A percentile compares a stretch with the other conserved stretches of the same genome.
Evolutionary conservation across 53 echinoderm and acorn worm genomes (phyloP).

Genomic region (Arbacia lixula): DNA sequence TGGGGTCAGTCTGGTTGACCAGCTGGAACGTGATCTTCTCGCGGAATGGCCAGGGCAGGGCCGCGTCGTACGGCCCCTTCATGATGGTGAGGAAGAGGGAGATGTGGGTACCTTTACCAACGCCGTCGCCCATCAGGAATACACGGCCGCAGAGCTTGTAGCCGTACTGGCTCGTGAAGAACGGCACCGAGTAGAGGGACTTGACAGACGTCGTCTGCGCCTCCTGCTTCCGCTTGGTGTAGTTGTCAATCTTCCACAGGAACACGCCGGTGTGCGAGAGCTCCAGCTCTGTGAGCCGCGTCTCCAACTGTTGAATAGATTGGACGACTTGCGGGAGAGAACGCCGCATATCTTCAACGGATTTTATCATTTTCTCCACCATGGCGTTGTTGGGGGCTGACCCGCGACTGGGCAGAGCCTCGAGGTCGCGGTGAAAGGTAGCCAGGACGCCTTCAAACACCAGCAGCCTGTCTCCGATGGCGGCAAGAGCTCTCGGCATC

Average conservation of each 20-base stretch:
- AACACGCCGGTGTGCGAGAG: slow-evolving; percentile 39
- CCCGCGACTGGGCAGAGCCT: not conserved
- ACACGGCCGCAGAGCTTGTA: slow-evolving; percentile 71
- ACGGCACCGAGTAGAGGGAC: slow-evolving; percentile 82
- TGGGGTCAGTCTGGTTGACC: slow-evolving; percentile 50
- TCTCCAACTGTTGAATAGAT: too few species aligned
- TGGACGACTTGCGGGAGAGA: too few species aligned
- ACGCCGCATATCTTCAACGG: too few species aligned
- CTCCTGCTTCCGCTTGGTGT: slow-evolving; percentile 34
- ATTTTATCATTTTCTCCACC: too few species aligned
- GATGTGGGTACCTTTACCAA: slow-evolving; percentile 65
- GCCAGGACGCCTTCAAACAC: slow-evolving; percentile 26
- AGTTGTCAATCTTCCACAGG: slow-evolving; percentile 53
- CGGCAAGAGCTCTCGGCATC: slow-evolving; percentile 40
- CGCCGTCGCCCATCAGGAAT: slow-evolving; percentile 61
- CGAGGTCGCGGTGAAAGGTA: slow-evolving; percentile 9
- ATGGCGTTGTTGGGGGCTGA: too few species aligned
- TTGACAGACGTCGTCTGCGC: slow-evolving; percentile 51
- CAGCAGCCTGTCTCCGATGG: not conserved
- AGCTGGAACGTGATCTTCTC: slow-evolving; percentile 56
- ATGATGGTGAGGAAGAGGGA: slow-evolving; percentile 65
- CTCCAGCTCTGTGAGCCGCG: slow-evolving; percentile 3
- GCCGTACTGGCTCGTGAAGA: slow-evolving; percentile 79
- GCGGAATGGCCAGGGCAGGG: slow-evolving; percentile 63
- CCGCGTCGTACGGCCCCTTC: slow-evolving; percentile 38